These are phyloP conservation scores for Oikopleura dioica DNA, from an alignment of 23 tunicate genomes.

Conservation along the genomic window DNA sequence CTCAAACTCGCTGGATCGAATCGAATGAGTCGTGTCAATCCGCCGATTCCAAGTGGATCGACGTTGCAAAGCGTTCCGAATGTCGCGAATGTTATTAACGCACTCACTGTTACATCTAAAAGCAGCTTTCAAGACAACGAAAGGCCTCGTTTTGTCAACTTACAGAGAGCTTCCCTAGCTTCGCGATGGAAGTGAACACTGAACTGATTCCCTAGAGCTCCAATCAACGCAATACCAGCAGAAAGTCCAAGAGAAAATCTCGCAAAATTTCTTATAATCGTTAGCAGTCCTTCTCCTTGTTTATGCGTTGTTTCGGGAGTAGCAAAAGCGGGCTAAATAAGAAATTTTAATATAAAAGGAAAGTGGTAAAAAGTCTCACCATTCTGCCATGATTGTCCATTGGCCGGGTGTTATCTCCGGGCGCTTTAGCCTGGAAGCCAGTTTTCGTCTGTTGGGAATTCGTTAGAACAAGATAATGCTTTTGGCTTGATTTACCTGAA, in stretches of 20 bases:
- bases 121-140: not conserved
- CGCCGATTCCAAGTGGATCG: not conserved
- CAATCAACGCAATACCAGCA: not conserved
- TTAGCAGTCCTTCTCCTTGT: conserved; percentile 3
- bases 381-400: too few species aligned
- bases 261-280: not conserved
- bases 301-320: too few species aligned
- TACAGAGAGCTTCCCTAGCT: not conserved
- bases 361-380: too few species aligned
- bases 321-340: too few species aligned
- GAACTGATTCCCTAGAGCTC: not conserved
- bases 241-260: not conserved
- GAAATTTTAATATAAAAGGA: too few species aligned
- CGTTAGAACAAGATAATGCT: too few species aligned
- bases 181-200: not conserved
- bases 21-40: not conserved
- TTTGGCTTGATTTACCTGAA: too few species aligned
- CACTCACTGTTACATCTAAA: conserved; percentile 5
- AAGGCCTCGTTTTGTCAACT: not conserved
- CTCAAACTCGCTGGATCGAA: not conserved
- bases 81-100: not conserved
- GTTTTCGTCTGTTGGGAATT: too few species aligned
- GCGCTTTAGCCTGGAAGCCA: too few species aligned
- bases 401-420: too few species aligned
- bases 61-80: conserved; percentile 7